A percentile compares a stretch with the other conserved stretches of the same genome.
These are phyloP conservation scores for Serrognathus titanus DNA, from an alignment of 2,888 invertebrate species.

Conservation along the genomic window DNA sequence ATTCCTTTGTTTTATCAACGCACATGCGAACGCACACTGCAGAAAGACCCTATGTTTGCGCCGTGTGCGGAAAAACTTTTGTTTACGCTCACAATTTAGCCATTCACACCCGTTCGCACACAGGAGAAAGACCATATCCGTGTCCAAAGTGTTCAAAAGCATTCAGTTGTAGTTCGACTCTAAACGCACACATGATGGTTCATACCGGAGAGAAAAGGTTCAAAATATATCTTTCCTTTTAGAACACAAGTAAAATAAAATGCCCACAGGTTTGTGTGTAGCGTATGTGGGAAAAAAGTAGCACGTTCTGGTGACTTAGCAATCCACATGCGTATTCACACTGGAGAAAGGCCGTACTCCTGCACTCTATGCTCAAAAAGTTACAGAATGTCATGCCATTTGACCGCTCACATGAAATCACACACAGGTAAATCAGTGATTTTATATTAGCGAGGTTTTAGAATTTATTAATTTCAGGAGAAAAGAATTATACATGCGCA, in stretches of 20 bases:
- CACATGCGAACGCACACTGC: constrained; percentile 38
- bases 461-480: constrained; percentile 23
- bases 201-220: constrained; percentile 33
- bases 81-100: constrained; percentile 37
- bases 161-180: constrained; percentile 33
- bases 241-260: background rate
- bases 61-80: constrained; percentile 39
- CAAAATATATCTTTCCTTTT: background rate
- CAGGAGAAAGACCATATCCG: constrained; percentile 38
- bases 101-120: constrained; percentile 38
- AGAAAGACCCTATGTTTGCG: constrained; percentile 39
- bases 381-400: constrained; percentile 40
- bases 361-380: constrained; percentile 36
- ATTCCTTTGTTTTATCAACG: constrained; percentile 34
- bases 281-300: constrained; percentile 36
- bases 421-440: constrained; percentile 34
- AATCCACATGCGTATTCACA: constrained; percentile 39
- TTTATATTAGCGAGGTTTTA: background rate
- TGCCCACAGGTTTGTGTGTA: constrained; percentile 34
- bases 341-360: constrained; percentile 38
- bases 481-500: constrained; percentile 27
- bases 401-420: constrained; percentile 38
- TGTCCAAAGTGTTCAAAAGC: constrained; percentile 34
- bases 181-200: constrained; percentile 32
- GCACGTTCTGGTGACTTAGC: constrained; percentile 39